A percentile compares a stretch with the other conserved stretches of the same genome.
These are phyloP conservation scores for Cepaea nemoralis DNA, from an alignment of 1,140 invertebrate species.

Conservation along the genomic window DNA sequence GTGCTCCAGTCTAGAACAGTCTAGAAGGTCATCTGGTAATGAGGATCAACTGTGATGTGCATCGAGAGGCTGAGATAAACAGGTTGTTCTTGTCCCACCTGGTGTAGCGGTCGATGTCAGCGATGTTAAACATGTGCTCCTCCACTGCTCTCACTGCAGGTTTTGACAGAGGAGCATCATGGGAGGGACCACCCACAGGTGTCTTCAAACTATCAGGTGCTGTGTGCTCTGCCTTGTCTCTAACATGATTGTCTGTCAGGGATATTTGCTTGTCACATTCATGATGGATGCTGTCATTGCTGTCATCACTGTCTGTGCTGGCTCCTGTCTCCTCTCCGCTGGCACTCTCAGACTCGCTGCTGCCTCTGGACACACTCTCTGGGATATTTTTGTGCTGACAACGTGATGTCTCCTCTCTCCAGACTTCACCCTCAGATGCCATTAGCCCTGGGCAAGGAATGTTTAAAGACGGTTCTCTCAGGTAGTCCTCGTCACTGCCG, in stretches of 20 bases:
- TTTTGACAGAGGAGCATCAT: neutral
- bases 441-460: slow-evolving; percentile 16
- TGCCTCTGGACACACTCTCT: neutral
- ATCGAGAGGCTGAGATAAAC: slow-evolving; percentile 43
- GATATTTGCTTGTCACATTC: neutral
- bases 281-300: neutral
- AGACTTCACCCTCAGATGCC: neutral
- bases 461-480: slow-evolving; percentile 14
- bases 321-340: neutral
- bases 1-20: no score
- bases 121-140: neutral
- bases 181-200: no score
- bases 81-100: slow-evolving; percentile 46
- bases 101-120: slow-evolving; percentile 34
- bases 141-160: neutral
- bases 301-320: neutral
- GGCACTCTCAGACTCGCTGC: neutral
- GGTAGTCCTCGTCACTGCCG: neutral
- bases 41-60: slow-evolving; percentile 43
- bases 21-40: slow-evolving; percentile 39
- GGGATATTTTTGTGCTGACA: neutral
- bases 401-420: neutral
- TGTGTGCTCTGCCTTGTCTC: neutral
- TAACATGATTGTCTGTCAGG: no score
- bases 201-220: neutral